phyloP scores from a whole-genome alignment of 2,888 invertebrate species.

The Cephus pygmeus region DNA sequence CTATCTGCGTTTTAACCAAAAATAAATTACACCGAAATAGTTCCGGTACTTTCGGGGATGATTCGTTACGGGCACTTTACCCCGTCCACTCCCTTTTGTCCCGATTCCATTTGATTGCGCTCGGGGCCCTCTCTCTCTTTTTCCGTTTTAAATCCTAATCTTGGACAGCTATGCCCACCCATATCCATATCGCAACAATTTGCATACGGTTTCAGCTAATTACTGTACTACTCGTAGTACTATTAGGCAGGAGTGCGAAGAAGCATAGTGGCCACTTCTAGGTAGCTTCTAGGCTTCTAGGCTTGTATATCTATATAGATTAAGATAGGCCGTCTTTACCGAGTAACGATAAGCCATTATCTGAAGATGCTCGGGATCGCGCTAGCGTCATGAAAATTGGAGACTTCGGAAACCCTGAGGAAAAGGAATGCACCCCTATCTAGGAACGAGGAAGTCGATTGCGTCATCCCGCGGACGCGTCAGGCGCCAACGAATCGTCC shows the following conservation, averaged over 20 bases:
- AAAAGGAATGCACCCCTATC: background rate
- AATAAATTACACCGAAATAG: conserved; percentile 33
- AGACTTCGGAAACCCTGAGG: background rate
- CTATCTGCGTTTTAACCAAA: conserved; percentile 31
- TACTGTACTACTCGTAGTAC: background rate
- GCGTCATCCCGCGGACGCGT: background rate
- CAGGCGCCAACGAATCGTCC: background rate
- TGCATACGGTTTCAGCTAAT: background rate
- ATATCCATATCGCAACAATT: background rate
- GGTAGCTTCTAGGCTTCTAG: background rate
- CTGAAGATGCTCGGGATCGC: background rate
- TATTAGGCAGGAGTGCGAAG: background rate
- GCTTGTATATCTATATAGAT: background rate
- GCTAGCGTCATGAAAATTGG: background rate
- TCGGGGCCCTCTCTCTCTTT: background rate
- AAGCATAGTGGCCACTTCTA: background rate
- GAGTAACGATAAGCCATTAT: conserved; percentile 2
- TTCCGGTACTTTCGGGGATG: background rate
- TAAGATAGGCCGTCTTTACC: background rate
- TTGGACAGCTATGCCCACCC: background rate
- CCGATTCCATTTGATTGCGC: background rate
- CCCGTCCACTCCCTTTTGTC: background rate
- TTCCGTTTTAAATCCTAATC: background rate
- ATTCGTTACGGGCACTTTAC: background rate
- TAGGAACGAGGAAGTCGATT: conserved; percentile 2